These are phyloP conservation scores for Dryobota labecula DNA, from an alignment of 2,888 invertebrate genomes.

Conservation along the genomic window DNA sequence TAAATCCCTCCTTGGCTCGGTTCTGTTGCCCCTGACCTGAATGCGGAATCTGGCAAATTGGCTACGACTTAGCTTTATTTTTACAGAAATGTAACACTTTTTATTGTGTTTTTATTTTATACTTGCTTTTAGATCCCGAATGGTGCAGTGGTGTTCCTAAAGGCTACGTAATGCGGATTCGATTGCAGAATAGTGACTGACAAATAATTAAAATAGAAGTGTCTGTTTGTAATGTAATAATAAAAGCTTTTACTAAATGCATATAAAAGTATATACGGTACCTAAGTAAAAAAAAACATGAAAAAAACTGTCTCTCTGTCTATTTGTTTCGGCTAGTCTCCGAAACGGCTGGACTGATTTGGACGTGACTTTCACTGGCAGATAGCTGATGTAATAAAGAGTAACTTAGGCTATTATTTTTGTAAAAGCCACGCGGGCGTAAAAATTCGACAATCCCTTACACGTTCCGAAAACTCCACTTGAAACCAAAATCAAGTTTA, in stretches of 20 bases:
- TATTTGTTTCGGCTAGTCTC: no score
- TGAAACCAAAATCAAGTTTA: conserved; percentile 14
- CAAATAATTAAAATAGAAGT: no score
- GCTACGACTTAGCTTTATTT: conserved; percentile 38
- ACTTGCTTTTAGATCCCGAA: conserved; percentile 9
- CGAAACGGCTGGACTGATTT: no score
- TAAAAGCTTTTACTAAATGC: no score
- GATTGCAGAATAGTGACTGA: background rate
- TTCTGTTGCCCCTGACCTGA: conserved; percentile 63
- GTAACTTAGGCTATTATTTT: no score
- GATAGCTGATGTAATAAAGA: no score
- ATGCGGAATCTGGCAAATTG: conserved; percentile 57
- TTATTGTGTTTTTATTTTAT: conserved; percentile 25
- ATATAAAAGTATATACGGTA: no score
- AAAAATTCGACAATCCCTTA: background rate
- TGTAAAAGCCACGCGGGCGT: no score
- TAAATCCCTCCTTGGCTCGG: conserved; percentile 63
- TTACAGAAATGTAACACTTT: conserved; percentile 29
- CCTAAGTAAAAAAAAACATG: no score
- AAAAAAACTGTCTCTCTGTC: no score
- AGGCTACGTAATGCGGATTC: conserved; percentile 2
- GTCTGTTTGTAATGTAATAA: no score
- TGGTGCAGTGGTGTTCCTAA: conserved; percentile 15
- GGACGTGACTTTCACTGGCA: no score
- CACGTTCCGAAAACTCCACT: conserved; percentile 8